Percentiles rank a stretch among this genome's conserved stretches.
phyloP scores from a whole-genome alignment of 1,140 invertebrate genomes.

The Psilanteris sp. region DNA sequence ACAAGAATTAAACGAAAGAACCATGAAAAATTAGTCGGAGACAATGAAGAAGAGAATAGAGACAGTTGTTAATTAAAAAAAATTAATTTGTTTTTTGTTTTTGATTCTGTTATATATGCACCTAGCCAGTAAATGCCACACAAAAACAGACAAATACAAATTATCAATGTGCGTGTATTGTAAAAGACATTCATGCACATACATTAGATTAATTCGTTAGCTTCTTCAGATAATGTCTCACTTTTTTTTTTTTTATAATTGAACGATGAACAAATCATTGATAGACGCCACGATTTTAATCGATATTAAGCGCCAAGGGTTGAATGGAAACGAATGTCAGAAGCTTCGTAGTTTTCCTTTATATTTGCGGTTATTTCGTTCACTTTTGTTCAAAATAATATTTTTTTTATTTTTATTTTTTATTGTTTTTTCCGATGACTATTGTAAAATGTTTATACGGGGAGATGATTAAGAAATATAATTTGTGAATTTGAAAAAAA shows the following conservation, averaged over 20 bases:
- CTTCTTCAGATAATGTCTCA: not conserved
- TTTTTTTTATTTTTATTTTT: not conserved
- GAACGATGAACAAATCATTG: not conserved
- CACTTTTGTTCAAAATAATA: not conserved
- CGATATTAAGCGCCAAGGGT: not conserved
- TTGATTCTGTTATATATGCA: constrained; percentile 10
- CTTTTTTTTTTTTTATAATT: not conserved
- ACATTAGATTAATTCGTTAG: not conserved
- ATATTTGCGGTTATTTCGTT: not conserved
- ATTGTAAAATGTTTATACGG: constrained; percentile 1
- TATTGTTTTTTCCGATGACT: not conserved
- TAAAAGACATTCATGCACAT: too few species aligned
- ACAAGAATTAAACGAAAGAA: constrained; percentile 4
- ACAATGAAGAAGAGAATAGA: not conserved
- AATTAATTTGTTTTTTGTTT: too few species aligned
- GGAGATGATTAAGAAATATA: too few species aligned
- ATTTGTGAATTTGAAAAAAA: not conserved
- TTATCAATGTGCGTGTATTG: too few species aligned
- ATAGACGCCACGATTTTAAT: not conserved
- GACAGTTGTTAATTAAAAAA: too few species aligned
- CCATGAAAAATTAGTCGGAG: not conserved
- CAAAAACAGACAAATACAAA: too few species aligned
- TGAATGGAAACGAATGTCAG: not conserved
- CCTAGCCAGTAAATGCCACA: too few species aligned
- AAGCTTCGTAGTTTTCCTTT: not conserved